A percentile compares a stretch with the other conserved stretches of the same genome.
phyloP scores from a whole-genome alignment of 2,113 vertebrate species.

The Cephalopholis sonnerati region DNA sequence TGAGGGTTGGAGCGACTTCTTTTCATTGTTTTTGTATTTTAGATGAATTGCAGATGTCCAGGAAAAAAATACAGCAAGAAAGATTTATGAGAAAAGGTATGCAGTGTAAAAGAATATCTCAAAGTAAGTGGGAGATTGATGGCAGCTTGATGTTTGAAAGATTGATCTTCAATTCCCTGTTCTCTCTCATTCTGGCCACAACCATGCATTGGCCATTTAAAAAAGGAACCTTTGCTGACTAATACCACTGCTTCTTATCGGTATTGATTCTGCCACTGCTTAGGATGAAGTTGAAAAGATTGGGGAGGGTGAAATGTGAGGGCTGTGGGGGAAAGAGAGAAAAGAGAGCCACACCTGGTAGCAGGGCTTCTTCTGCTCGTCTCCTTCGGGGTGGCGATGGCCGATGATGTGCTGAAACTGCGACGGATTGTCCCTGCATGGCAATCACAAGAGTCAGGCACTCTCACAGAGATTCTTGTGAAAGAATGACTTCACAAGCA shows the following conservation, averaged over 20 bases:
- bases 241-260: slow-evolving; percentile 68
- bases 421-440: slow-evolving; percentile 83
- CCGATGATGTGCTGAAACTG: slow-evolving; percentile 92
- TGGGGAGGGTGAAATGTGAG: slow-evolving; percentile 16
- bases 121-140: slow-evolving; percentile 41
- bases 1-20: slow-evolving; percentile 85
- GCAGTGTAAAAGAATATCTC: slow-evolving; percentile 34
- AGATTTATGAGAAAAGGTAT: slow-evolving; percentile 48
- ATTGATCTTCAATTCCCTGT: slow-evolving; percentile 50
- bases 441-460: slow-evolving; percentile 49
- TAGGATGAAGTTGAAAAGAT: slow-evolving; percentile 47
- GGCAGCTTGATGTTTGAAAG: slow-evolving; percentile 38
- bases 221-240: slow-evolving; percentile 65
- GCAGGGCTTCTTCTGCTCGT: slow-evolving; percentile 88
- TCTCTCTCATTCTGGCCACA: slow-evolving; percentile 65
- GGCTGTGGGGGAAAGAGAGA: neutral
- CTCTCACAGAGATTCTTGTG: slow-evolving; percentile 17
- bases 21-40: neutral
- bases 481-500: neutral
- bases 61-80: slow-evolving; percentile 23
- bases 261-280: slow-evolving; percentile 59
- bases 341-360: slow-evolving; percentile 85
- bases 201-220: slow-evolving; percentile 57
- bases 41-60: neutral
- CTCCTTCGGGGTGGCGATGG: slow-evolving; percentile 89